These are phyloP conservation scores for Asobara japonica DNA, from an alignment of 1,140 invertebrate genomes.

Conservation along the genomic window DNA sequence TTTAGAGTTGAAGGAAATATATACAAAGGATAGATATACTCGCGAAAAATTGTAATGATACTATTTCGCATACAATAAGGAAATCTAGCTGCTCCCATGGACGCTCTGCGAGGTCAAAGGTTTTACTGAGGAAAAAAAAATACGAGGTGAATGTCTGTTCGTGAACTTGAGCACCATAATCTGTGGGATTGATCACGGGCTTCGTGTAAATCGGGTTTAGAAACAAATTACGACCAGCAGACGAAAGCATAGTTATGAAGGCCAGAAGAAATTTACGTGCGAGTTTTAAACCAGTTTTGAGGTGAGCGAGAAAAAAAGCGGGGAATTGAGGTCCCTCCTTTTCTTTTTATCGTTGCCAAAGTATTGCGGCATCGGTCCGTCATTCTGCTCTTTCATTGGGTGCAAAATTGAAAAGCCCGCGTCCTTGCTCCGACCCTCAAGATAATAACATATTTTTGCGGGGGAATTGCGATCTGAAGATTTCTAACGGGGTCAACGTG, in stretches of 20 bases:
- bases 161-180: background rate
- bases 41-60: no score
- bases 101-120: no score
- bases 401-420: background rate
- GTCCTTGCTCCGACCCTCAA: background rate
- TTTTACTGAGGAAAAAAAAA: no score
- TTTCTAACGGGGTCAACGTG: no score
- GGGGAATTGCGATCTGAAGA: no score
- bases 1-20: no score
- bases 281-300: background rate
- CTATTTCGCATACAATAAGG: no score
- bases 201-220: background rate
- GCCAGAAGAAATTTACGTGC: conserved; percentile 11
- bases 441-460: background rate
- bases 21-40: no score
- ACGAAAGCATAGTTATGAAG: conserved; percentile 7
- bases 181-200: no score
- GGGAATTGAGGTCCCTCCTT: background rate
- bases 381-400: background rate
- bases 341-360: background rate
- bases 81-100: no score
- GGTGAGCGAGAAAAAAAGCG: background rate
- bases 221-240: background rate
- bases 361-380: background rate
- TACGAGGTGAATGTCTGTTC: background rate